phyloP scores from a whole-genome alignment of 2,797 vertebrate genomes.

The Trachurus trachurus region DNA sequence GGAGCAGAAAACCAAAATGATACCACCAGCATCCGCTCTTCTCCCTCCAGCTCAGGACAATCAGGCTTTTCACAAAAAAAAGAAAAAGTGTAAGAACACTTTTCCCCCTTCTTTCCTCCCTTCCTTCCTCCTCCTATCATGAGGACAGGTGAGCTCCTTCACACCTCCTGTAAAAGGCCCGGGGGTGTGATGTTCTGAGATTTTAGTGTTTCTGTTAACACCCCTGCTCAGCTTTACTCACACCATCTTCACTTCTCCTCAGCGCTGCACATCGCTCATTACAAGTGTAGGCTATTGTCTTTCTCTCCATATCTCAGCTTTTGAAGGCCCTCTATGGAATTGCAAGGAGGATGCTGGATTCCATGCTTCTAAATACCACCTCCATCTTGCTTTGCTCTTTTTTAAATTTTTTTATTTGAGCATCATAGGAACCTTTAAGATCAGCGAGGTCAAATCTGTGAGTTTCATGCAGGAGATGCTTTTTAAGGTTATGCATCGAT shows the following conservation, averaged over 20 bases:
- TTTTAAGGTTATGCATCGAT: conserved; percentile 53
- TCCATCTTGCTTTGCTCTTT: background rate
- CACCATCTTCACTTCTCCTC: conserved; percentile 60
- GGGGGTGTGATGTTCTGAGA: conserved; percentile 73
- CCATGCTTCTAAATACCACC: conserved; percentile 27
- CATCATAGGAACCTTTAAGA: conserved; percentile 39
- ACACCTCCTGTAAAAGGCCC: conserved; percentile 67
- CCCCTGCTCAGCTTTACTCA: conserved; percentile 48
- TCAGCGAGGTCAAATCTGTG: background rate
- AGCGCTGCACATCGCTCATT: conserved; percentile 52
- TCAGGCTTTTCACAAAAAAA: background rate
- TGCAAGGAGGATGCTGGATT: conserved; percentile 20
- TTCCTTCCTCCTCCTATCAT: conserved; percentile 45
- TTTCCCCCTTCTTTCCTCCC: background rate
- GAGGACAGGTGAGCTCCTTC: conserved; percentile 64
- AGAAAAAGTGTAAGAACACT: background rate
- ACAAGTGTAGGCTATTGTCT: conserved; percentile 26
- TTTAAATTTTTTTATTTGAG: conserved; percentile 1
- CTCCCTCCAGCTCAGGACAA: conserved; percentile 26
- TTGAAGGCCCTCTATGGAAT: background rate
- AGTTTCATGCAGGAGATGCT: conserved; percentile 42
- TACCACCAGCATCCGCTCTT: conserved; percentile 5
- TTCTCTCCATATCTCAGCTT: conserved; percentile 7
- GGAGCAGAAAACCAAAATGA: conserved; percentile 1
- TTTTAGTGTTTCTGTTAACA: conserved; percentile 68